phyloP scores from a whole-genome alignment of 2,113 vertebrate species.

The Neolamprologus variostigma region DNA sequence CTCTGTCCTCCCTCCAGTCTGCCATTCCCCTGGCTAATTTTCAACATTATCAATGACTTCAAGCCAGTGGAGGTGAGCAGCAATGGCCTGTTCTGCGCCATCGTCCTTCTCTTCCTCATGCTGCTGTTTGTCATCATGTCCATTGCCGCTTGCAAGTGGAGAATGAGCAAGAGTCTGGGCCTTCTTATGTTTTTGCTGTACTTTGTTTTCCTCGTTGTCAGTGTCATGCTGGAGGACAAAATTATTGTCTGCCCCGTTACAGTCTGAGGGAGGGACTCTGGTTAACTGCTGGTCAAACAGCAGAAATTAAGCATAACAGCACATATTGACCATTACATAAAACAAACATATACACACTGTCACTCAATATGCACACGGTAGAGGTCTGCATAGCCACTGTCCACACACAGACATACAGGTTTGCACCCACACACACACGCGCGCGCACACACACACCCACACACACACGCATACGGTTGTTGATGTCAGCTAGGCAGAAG shows the following conservation, averaged over 20 bases:
- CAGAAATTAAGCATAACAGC: neutral
- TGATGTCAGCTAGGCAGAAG: neutral
- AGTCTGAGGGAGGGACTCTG: constrained; percentile 36
- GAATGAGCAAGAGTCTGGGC: constrained; percentile 70
- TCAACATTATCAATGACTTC: constrained; percentile 53
- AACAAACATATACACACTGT: neutral
- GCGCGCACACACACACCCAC: neutral
- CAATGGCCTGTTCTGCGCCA: constrained; percentile 75
- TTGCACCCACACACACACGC: neutral
- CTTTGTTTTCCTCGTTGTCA: constrained; percentile 71
- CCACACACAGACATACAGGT: neutral
- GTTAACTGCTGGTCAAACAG: neutral
- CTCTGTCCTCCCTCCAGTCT: constrained; percentile 34
- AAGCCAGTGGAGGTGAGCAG: constrained; percentile 67
- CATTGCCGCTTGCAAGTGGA: constrained; percentile 71
- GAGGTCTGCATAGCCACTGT: neutral
- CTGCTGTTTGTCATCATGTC: constrained; percentile 73
- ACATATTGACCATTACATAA: neutral
- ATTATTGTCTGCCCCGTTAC: constrained; percentile 64
- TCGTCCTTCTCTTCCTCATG: constrained; percentile 76
- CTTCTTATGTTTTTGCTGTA: constrained; percentile 71
- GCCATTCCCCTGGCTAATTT: constrained; percentile 72
- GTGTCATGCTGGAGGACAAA: constrained; percentile 75
- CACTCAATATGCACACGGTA: neutral
- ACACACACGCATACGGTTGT: neutral